Conservation (phyloP, 2,797 vertebrate species). For the Avahi laniger region DNA sequence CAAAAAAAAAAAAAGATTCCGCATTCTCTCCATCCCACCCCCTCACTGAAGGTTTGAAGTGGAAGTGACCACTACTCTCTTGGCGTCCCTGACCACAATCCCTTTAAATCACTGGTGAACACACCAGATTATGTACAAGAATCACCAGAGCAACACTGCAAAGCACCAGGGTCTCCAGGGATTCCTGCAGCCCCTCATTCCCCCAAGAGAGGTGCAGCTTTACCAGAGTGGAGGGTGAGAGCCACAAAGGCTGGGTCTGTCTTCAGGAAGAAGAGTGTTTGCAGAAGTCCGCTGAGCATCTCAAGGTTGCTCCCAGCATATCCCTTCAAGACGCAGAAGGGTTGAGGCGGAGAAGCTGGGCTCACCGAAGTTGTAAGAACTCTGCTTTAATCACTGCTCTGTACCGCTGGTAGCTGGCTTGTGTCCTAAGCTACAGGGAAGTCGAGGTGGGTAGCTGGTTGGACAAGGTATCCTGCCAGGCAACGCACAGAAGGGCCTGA, state of each 20-base stretch:
- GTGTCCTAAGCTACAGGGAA: conserved; percentile 59
- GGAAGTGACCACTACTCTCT: background rate
- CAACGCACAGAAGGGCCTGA: conserved; percentile 44
- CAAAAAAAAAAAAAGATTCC: conserved; percentile 30
- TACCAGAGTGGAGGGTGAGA: conserved; percentile 23
- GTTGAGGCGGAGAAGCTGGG: background rate
- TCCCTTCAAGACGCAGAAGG: conserved; percentile 32
- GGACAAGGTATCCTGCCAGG: conserved; percentile 45
- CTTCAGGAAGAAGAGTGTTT: conserved; percentile 48
- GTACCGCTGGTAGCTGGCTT: conserved; percentile 28
- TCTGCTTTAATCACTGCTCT: conserved; percentile 15
- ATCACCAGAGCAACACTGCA: conserved; percentile 55
- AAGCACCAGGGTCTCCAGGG: conserved; percentile 66
- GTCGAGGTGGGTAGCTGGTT: conserved; percentile 47
- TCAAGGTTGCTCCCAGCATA: background rate
- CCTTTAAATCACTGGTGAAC: conserved; percentile 30
- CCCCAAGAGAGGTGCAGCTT: conserved; percentile 36
- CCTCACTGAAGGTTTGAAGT: conserved; percentile 37
- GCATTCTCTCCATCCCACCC: conserved; percentile 59
- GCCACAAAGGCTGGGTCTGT: background rate
- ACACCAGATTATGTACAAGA: conserved; percentile 33
- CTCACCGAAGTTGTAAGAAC: conserved; percentile 21
- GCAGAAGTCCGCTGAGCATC: conserved; percentile 20
- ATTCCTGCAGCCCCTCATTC: conserved; percentile 29
- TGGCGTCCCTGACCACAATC: background rate